phyloP scores from a whole-genome alignment of 2,797 vertebrate genomes.

The Lindbergichthys nudifrons region DNA sequence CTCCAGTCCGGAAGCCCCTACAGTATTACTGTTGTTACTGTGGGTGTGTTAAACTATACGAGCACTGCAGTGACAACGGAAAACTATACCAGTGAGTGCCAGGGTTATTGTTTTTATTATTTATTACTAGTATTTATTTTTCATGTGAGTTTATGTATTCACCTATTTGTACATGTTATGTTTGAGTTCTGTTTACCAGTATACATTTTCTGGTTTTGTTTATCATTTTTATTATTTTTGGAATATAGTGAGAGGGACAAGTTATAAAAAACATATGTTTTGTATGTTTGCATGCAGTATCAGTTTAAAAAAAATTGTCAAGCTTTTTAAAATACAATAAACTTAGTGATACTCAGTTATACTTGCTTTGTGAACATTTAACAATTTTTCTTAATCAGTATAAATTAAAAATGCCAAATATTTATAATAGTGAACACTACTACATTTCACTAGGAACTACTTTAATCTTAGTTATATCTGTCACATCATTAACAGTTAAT shows the following conservation, averaged over 20 bases:
- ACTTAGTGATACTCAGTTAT: too few species aligned
- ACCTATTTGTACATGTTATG: neutral
- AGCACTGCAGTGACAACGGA: slow-evolving; percentile 57
- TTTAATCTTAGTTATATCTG: neutral
- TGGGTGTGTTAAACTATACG: slow-evolving; percentile 51
- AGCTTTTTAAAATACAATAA: neutral
- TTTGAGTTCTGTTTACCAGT: neutral
- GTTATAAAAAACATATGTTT: neutral
- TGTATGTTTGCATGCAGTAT: neutral
- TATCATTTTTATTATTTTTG: neutral
- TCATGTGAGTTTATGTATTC: neutral
- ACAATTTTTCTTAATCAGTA: neutral
- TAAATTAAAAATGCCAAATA: neutral
- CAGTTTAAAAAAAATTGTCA: neutral
- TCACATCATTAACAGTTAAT: neutral
- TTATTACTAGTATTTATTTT: neutral
- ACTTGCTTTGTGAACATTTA: neutral
- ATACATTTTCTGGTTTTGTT: neutral
- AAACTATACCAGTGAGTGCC: slow-evolving; percentile 78
- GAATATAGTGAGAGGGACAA: neutral
- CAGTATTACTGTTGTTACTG: slow-evolving; percentile 60
- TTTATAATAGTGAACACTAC: neutral
- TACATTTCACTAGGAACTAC: neutral
- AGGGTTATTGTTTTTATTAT: neutral
- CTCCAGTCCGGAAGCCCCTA: slow-evolving; percentile 64